phyloP scores from a whole-genome alignment of 2,888 invertebrate species.

The Leuctra nigra region DNA sequence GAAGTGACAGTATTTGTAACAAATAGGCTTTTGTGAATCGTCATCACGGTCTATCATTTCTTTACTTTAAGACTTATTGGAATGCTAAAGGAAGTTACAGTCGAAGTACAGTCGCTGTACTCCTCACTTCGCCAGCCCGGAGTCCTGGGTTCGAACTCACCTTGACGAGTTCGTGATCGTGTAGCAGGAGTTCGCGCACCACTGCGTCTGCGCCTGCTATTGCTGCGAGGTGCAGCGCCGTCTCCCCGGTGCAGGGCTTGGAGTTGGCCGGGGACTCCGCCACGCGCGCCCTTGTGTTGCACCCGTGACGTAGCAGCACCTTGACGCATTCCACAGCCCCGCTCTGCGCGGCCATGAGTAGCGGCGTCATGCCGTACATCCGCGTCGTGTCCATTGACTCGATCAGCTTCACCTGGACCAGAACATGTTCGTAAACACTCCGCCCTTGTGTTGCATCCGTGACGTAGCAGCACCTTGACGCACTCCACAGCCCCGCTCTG shows the following conservation, averaged over 20 bases:
- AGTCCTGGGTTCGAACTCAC: no score
- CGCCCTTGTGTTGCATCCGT: conserved; percentile 44
- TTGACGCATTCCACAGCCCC: conserved; percentile 45
- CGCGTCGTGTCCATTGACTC: conserved; percentile 31
- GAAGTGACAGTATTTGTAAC: no score
- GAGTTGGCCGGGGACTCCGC: conserved; percentile 42
- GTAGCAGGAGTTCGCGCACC: conserved; percentile 39
- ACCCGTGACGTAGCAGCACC: conserved; percentile 42
- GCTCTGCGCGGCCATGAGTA: conserved; percentile 50
- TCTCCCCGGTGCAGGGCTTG: conserved; percentile 42
- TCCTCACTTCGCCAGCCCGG: no score
- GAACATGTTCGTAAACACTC: conserved; percentile 41
- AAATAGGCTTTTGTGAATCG: no score
- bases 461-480: conserved; percentile 42
- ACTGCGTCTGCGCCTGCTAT: conserved; percentile 41
- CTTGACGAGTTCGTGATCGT: conserved; percentile 30
- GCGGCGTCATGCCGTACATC: conserved; percentile 43
- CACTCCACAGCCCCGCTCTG: conserved; percentile 45
- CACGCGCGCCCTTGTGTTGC: conserved; percentile 45
- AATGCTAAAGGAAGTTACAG: no score
- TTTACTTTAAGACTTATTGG: no score
- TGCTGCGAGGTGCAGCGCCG: conserved; percentile 46
- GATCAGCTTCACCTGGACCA: conserved; percentile 8
- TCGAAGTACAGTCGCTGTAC: no score
- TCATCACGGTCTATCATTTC: no score